A percentile compares a stretch with the other conserved stretches of the same genome.
These are phyloP conservation scores for Drosophila lutescens DNA, from an alignment of 2,888 invertebrate species.

Conservation along the genomic window DNA sequence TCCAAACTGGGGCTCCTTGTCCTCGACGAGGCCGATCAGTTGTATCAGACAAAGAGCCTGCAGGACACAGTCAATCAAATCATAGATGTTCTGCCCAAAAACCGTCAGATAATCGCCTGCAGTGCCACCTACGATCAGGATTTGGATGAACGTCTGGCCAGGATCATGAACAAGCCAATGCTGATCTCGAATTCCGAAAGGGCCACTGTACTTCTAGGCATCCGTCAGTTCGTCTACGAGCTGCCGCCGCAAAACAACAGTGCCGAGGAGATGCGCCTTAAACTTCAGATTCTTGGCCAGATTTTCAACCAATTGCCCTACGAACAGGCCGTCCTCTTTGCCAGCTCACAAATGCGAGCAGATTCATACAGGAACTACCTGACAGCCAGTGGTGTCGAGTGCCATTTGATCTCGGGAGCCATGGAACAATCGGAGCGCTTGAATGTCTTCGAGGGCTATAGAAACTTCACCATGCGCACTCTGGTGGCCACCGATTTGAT, in stretches of 20 bases:
- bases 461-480: constrained; percentile 92
- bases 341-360: constrained; percentile 94
- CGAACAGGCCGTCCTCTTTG: constrained; percentile 96
- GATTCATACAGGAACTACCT: constrained; percentile 91
- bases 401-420: constrained; percentile 90
- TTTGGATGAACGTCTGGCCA: constrained; percentile 88
- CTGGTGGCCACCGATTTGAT: constrained; percentile 96
- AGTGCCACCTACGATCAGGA: constrained; percentile 96
- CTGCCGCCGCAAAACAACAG: constrained; percentile 87
- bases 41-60: constrained; percentile 90
- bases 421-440: constrained; percentile 92
- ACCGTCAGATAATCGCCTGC: constrained; percentile 95
- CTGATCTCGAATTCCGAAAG: constrained; percentile 90
- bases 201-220: constrained; percentile 90
- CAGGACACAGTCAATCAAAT: constrained; percentile 87
- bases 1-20: constrained; percentile 89
- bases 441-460: constrained; percentile 90
- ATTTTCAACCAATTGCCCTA: constrained; percentile 91
- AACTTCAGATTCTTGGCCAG: constrained; percentile 87
- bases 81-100: constrained; percentile 88
- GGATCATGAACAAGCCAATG: constrained; percentile 91
- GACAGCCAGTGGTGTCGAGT: constrained; percentile 90
- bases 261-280: constrained; percentile 88
- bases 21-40: constrained; percentile 98
- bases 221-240: constrained; percentile 90